These are phyloP conservation scores for Tolypeutes matacus DNA, from an alignment of 2,797 vertebrate species.

Conservation along the genomic window DNA sequence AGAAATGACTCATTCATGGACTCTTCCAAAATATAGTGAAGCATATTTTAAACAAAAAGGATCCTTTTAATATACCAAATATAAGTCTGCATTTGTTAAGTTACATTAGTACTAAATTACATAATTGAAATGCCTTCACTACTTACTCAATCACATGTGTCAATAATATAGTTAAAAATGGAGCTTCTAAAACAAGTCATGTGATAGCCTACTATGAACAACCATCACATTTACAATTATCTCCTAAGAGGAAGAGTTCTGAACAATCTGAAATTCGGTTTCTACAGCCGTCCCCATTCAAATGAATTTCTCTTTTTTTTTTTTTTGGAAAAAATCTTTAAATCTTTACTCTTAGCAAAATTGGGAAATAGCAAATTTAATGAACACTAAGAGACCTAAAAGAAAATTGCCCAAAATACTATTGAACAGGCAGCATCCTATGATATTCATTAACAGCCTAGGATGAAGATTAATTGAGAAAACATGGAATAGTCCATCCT, in stretches of 20 bases:
- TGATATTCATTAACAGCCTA: not conserved
- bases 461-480: not conserved
- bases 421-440: not conserved
- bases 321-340: not conserved
- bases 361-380: not conserved
- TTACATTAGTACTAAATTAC: not conserved
- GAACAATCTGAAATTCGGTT: not conserved
- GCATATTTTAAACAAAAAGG: slow-evolving; percentile 58
- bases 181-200: not conserved
- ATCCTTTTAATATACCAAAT: not conserved
- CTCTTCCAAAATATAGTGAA: slow-evolving; percentile 51
- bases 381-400: not conserved
- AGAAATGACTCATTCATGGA: slow-evolving; percentile 52
- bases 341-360: slow-evolving; percentile 35
- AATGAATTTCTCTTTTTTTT: not conserved
- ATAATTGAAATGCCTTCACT: not conserved
- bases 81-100: not conserved
- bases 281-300: not conserved
- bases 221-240: not conserved
- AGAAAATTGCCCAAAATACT: not conserved
- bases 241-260: not conserved
- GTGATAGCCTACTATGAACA: not conserved
- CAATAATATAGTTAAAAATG: slow-evolving; percentile 39
- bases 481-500: not conserved
- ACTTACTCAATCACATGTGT: not conserved